Conservation (phyloP, 2,113 vertebrate species). For the Plotosus lineatus region DNA sequence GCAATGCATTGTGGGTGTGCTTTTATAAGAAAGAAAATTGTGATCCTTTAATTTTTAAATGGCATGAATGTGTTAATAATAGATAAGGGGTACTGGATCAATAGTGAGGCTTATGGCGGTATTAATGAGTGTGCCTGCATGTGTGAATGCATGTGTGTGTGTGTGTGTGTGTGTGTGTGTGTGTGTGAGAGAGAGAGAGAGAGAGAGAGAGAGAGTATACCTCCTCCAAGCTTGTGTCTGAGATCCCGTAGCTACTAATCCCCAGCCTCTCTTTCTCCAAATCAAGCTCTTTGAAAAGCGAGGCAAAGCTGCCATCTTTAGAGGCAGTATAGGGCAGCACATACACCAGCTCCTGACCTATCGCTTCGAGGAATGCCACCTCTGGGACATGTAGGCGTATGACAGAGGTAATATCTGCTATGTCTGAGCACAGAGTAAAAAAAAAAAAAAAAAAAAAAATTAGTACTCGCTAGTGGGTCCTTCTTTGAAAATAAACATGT, state of each 20-base stretch:
- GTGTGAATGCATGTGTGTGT: background rate
- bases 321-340: conserved; percentile 89
- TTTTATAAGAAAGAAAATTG: too few relatives aligned
- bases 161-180: background rate
- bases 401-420: conserved; percentile 62
- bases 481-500: too few relatives aligned
- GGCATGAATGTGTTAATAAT: background rate
- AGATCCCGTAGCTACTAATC: conserved; percentile 93
- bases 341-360: conserved; percentile 93
- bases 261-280: conserved; percentile 81
- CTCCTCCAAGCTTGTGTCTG: conserved; percentile 96
- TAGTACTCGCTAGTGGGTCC: background rate
- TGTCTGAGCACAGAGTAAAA: conserved; percentile 44
- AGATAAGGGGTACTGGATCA: background rate
- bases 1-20: too few relatives aligned
- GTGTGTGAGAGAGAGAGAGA: too few relatives aligned
- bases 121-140: background rate
- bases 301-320: conserved; percentile 88
- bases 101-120: background rate
- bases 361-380: conserved; percentile 88
- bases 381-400: conserved; percentile 78
- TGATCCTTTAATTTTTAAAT: too few relatives aligned
- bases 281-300: conserved; percentile 90
- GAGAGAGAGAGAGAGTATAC: too few relatives aligned
- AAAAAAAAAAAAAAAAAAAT: background rate